phyloP scores from a whole-genome alignment of 2,888 invertebrate species.

The Drosophila fungiperda region DNA sequence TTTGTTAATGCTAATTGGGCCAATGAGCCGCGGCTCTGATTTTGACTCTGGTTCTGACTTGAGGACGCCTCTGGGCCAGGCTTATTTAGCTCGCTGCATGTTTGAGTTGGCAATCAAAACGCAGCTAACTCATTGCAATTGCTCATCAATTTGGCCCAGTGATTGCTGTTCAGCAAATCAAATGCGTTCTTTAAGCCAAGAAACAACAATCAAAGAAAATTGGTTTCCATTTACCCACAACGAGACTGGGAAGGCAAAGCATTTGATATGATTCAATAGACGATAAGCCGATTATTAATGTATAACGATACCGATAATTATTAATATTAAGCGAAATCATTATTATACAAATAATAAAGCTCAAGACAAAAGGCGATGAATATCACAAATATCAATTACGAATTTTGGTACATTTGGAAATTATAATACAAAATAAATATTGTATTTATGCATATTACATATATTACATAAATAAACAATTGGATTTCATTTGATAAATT shows the following conservation, averaged over 20 bases:
- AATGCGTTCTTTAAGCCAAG: not conserved
- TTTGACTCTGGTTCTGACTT: not conserved
- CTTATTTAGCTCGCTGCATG: slow-evolving; percentile 24
- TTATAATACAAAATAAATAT: not conserved
- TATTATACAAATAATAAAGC: not conserved
- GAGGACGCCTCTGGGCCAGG: slow-evolving; percentile 23
- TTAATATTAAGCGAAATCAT: not conserved
- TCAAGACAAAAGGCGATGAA: not conserved
- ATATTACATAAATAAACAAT: too few species aligned
- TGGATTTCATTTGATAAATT: not conserved
- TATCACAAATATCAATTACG: not conserved
- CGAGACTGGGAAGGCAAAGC: not conserved
- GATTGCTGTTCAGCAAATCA: slow-evolving; percentile 21
- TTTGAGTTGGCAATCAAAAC: slow-evolving; percentile 37
- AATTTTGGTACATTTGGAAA: too few species aligned
- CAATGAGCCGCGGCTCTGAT: slow-evolving; percentile 63
- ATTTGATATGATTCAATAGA: not conserved
- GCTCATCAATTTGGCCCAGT: slow-evolving; percentile 50
- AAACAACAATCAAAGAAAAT: slow-evolving; percentile 3
- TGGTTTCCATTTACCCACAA: not conserved
- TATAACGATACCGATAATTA: not conserved
- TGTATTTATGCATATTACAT: not conserved
- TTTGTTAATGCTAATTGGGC: slow-evolving; percentile 79
- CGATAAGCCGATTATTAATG: not conserved
- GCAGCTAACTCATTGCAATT: slow-evolving; percentile 47